These are phyloP conservation scores for Ariopsis seemanni DNA, from an alignment of 2,113 vertebrate species.

Conservation along the genomic window DNA sequence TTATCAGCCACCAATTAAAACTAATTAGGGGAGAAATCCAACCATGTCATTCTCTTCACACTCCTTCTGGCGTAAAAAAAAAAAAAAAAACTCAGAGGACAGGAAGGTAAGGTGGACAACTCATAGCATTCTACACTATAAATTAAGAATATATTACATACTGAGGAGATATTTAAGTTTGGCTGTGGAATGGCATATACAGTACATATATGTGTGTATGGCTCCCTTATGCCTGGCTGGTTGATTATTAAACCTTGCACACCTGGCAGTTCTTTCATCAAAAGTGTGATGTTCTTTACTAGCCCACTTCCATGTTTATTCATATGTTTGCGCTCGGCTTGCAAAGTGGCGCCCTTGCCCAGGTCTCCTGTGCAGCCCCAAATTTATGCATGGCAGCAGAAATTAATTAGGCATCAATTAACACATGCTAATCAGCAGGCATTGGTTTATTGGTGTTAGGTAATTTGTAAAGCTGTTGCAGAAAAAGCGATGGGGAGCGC, in stretches of 20 bases:
- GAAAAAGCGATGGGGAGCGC: constrained; percentile 32
- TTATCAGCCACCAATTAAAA: constrained; percentile 79
- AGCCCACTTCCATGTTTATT: constrained; percentile 76
- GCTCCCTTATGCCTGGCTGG: constrained; percentile 14
- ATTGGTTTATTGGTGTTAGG: constrained; percentile 70
- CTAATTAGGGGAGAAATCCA: constrained; percentile 73
- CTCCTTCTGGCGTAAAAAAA: constrained; percentile 4
- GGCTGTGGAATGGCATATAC: neutral
- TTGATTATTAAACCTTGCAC: constrained; percentile 66
- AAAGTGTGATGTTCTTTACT: constrained; percentile 61
- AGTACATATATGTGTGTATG: constrained; percentile 27
- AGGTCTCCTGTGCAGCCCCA: constrained; percentile 66
- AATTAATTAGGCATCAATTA: constrained; percentile 84
- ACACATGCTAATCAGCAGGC: constrained; percentile 77
- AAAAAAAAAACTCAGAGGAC: constrained; percentile 22
- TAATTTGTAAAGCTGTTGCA: constrained; percentile 76
- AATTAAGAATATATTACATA: neutral
- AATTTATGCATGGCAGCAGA: constrained; percentile 79
- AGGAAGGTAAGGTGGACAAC: neutral
- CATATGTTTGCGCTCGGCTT: constrained; percentile 76
- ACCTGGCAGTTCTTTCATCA: constrained; percentile 65
- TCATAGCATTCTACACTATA: neutral
- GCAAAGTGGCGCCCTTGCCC: constrained; percentile 67
- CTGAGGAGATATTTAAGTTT: neutral
- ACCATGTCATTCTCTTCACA: constrained; percentile 19